Conservation (phyloP, 1,140 invertebrate species). For the Drosophila tsacasi region DNA sequence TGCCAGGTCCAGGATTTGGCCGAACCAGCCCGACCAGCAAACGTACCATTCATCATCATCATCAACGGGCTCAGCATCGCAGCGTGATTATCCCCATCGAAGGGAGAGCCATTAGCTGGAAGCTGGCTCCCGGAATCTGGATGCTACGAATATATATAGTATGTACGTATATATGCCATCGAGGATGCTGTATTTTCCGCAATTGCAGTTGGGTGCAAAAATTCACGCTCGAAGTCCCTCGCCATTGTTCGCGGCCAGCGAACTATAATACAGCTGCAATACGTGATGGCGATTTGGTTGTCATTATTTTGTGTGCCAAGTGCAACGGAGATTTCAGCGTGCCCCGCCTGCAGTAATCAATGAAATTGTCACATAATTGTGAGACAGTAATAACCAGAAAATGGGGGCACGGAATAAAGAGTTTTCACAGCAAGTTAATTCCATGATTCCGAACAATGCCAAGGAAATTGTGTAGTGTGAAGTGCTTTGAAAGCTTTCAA, state of each 20-base stretch:
- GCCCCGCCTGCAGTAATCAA: slow-evolving; percentile 52
- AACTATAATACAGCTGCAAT: slow-evolving; percentile 72
- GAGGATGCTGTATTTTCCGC: slow-evolving; percentile 15
- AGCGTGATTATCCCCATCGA: slow-evolving; percentile 43
- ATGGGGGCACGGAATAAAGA: background rate
- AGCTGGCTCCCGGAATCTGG: slow-evolving; percentile 10
- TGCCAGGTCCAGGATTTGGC: slow-evolving; percentile 53
- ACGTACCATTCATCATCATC: slow-evolving; percentile 78
- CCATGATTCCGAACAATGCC: slow-evolving; percentile 36
- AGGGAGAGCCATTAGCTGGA: slow-evolving; percentile 61
- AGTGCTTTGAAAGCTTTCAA: slow-evolving; percentile 26
- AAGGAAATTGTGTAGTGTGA: slow-evolving; percentile 17
- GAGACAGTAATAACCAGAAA: slow-evolving; percentile 14
- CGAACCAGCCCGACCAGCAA: slow-evolving; percentile 18
- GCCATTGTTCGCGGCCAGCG: slow-evolving; percentile 62
- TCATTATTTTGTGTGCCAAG: slow-evolving; percentile 34
- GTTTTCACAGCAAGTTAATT: slow-evolving; percentile 31
- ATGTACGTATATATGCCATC: background rate
- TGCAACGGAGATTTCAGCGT: slow-evolving; percentile 22
- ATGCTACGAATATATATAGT: slow-evolving; percentile 3
- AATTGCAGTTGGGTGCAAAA: slow-evolving; percentile 59
- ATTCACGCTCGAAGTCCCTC: slow-evolving; percentile 68
- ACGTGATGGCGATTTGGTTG: slow-evolving; percentile 73
- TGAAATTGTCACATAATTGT: slow-evolving; percentile 77
- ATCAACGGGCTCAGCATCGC: slow-evolving; percentile 41